Evolutionary conservation across 2,113 vertebrate species (phyloP), one percentile per base, ranked within the genome.

Genomic region (Lagopus muta): DNA sequence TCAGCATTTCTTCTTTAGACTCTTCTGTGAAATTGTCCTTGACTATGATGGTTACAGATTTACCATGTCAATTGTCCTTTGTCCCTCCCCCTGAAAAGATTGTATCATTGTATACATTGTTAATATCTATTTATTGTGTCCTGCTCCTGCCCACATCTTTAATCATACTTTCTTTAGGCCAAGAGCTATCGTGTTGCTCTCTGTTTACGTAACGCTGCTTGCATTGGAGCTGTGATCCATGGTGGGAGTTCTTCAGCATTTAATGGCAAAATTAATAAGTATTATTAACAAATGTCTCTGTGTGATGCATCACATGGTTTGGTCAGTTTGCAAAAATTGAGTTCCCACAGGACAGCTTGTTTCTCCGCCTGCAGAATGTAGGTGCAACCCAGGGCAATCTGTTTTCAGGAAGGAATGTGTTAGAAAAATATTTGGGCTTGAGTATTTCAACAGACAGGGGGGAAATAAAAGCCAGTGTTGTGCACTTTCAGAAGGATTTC

Each of bases 401-500:
- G 13, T 77, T 91, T 85, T 88, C 82, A 71, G 55, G 86, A 74
- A 71, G 30, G 34, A 89, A 90, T 92, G 91, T 3, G 2, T 88
- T 80, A 88, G 69, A 34, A 83, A 94, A 89, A 78, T 78, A 92
- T 86, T 81, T 88, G 65, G 89, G 47, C 61, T 88, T 81, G 30
- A 92, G 40, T 93, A 83, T 92, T 94, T 74, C 72, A 27, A 74
- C 79, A 83, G 88, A 65, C 24, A 71, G 28, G 55, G 50, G 66
- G 62, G 43, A 54, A 72, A 57, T 19, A 18, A 34, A 55, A 62
- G 1, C 11, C 25, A 54, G 61, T 36, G 32, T 74, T 93, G 50
- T 93, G 67, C 76, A 81, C 75, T 96, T 92, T 71, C 89, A 88
- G 47, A 91, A 89, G 71, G 57, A 71, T 91, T 91, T 93, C 94